These are phyloP conservation scores for Nycticryphes semicollaris DNA, from an alignment of 2,113 vertebrate species.

Conservation along the genomic window DNA sequence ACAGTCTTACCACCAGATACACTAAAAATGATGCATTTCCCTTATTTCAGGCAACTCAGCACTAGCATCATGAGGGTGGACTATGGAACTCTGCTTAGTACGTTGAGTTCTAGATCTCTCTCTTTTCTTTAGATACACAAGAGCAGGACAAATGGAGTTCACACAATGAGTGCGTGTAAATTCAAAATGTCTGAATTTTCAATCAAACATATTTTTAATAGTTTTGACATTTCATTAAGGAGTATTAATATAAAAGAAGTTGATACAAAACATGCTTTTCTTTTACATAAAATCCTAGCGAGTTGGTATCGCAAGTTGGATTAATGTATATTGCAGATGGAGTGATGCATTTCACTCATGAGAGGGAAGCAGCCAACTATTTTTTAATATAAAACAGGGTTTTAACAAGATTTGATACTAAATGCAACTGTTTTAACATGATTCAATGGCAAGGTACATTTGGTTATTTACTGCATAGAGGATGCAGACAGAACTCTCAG, in stretches of 20 bases:
- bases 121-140: background rate
- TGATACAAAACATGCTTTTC: background rate
- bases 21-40: background rate
- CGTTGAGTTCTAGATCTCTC: background rate
- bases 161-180: background rate
- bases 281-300: background rate
- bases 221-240: background rate
- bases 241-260: background rate
- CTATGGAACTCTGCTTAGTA: background rate
- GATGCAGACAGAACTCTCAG: background rate
- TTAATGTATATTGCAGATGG: background rate
- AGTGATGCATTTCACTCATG: background rate
- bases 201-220: background rate
- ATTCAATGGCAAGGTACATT: background rate
- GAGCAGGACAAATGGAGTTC: background rate
- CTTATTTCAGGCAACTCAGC: background rate
- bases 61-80: background rate
- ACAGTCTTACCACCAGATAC: background rate
- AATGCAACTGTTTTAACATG: background rate
- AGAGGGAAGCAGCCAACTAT: background rate
- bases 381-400: background rate
- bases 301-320: background rate
- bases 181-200: background rate
- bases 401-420: background rate
- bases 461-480: background rate